phyloP scores from a whole-genome alignment of 2,797 vertebrate genomes.

The Poecilia gillii region DNA sequence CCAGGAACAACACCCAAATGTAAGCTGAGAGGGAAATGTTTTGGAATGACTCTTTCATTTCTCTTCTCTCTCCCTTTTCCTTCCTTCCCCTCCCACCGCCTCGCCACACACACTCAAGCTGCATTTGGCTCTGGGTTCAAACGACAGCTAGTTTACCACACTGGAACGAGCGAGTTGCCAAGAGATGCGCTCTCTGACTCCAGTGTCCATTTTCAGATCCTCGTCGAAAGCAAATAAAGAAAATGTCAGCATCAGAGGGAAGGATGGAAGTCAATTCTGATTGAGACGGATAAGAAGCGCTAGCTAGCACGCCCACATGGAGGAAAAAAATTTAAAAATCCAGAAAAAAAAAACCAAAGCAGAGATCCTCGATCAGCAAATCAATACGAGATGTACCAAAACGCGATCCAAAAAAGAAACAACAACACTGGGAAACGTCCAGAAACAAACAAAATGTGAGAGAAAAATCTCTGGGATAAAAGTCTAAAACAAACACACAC shows the following conservation, averaged over 20 bases:
- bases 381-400: conserved; percentile 38
- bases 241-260: conserved; percentile 39
- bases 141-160: conserved; percentile 65
- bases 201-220: conserved; percentile 60
- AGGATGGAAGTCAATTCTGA: conserved; percentile 37
- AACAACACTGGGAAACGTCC: conserved; percentile 22
- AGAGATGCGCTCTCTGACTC: conserved; percentile 64
- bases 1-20: conserved; percentile 73
- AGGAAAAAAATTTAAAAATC: conserved; percentile 3
- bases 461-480: conserved; percentile 10
- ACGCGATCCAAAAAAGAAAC: conserved; percentile 19
- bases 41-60: conserved; percentile 66
- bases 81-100: conserved; percentile 23
- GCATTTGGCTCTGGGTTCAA: conserved; percentile 62
- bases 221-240: conserved; percentile 27
- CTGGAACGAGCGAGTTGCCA: conserved; percentile 64
- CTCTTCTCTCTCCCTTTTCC: conserved; percentile 28
- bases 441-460: conserved; percentile 16
- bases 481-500: neutral
- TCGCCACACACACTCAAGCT: conserved; percentile 30
- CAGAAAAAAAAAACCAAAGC: neutral
- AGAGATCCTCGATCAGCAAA: conserved; percentile 23
- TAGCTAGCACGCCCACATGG: conserved; percentile 9
- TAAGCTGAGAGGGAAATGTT: conserved; percentile 71
- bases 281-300: conserved; percentile 14